A percentile compares a stretch with the other conserved stretches of the same genome.
Evolutionary conservation across 2,888 invertebrate species (phyloP).

Genomic region (Watsonalla cultraria): DNA sequence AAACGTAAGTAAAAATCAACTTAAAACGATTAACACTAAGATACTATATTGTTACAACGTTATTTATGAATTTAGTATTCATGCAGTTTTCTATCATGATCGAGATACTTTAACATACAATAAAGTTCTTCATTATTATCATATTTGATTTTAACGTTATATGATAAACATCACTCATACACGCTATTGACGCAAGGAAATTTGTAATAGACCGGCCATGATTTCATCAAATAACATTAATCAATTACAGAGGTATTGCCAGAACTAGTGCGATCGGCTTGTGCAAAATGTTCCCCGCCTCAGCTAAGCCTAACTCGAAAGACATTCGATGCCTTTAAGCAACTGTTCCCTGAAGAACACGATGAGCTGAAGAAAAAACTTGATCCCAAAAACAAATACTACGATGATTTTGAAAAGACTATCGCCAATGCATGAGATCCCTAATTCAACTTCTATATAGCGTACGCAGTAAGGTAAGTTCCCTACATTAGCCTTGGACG

Average conservation of each 20-base stretch:
- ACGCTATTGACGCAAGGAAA: too few species aligned
- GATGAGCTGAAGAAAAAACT: conserved; percentile 80
- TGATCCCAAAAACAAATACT: conserved; percentile 80
- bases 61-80: too few species aligned
- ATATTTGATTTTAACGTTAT: too few species aligned
- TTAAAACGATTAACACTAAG: background rate
- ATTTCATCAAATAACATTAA: too few species aligned
- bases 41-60: too few species aligned
- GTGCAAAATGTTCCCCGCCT: conserved; percentile 47
- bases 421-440: conserved; percentile 30
- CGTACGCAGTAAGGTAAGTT: conserved; percentile 15
- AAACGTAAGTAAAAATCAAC: conserved; percentile 43
- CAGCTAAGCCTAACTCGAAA: conserved; percentile 76
- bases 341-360: conserved; percentile 80
- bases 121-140: too few species aligned
- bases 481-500: conserved; percentile 4
- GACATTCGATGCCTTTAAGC: conserved; percentile 81
- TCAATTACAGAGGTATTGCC: conserved; percentile 42
- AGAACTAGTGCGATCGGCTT: conserved; percentile 47
- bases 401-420: conserved; percentile 59
- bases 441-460: conserved; percentile 10
- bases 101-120: too few species aligned
- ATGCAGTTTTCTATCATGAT: too few species aligned
- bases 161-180: too few species aligned
- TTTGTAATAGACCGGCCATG: too few species aligned